Percentiles rank a stretch among this genome's conserved stretches.
These are phyloP conservation scores for Antechinus stuartii DNA, from an alignment of 2,113 vertebrate genomes.

Conservation along the genomic window DNA sequence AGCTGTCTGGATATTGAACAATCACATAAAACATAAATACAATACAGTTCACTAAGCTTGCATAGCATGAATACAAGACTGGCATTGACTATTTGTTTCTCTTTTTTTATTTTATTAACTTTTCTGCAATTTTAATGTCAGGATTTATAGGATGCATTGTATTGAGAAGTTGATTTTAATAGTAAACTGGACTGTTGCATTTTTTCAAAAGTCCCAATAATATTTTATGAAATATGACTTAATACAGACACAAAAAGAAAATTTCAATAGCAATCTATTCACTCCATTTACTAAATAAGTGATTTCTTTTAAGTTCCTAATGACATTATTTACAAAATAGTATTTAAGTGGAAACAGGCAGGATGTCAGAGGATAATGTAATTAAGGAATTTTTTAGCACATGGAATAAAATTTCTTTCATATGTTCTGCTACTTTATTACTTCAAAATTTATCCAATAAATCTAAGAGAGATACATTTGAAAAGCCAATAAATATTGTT, in stretches of 20 bases:
- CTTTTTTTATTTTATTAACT: background rate
- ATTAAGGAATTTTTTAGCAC: constrained; percentile 11
- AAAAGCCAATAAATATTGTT: background rate
- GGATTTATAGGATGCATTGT: constrained; percentile 20
- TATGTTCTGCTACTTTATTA: background rate
- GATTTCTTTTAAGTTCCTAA: constrained; percentile 10
- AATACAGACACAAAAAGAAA: background rate
- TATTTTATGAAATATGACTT: background rate
- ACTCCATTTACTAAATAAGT: constrained; percentile 11
- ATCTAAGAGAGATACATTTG: constrained; percentile 8
- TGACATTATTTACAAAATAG: background rate
- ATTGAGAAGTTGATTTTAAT: background rate
- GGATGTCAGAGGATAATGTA: background rate
- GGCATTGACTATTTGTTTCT: constrained; percentile 26
- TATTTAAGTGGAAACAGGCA: background rate
- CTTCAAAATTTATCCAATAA: background rate
- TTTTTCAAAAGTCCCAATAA: constrained; percentile 22
- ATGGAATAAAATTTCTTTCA: background rate
- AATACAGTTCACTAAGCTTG: constrained; percentile 9
- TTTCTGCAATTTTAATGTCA: background rate
- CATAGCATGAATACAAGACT: constrained; percentile 30
- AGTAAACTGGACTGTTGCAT: background rate
- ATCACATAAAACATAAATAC: background rate
- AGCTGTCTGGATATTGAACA: constrained; percentile 26
- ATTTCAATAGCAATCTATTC: constrained; percentile 11